Conservation (phyloP, 2,797 vertebrate species). For the Gymnopithys bicolor region DNA sequence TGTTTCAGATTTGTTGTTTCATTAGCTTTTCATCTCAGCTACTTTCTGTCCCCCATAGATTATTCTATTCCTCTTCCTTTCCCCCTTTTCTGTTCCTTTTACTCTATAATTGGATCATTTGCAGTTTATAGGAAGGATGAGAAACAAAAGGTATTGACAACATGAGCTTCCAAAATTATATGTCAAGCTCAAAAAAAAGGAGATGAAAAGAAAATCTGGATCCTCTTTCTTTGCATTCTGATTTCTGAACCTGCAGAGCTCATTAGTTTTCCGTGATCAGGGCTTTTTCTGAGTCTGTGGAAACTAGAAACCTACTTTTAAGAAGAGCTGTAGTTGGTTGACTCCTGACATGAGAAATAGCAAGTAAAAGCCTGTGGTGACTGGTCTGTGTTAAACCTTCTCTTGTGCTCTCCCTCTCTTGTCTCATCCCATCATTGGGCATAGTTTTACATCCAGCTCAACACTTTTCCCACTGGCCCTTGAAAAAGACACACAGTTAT, state of each 20-base stretch:
- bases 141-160: conserved; percentile 50
- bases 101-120: conserved; percentile 35
- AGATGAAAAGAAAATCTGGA: conserved; percentile 24
- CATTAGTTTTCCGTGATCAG: background rate
- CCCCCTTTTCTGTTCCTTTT: background rate
- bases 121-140: conserved; percentile 11
- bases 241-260: background rate
- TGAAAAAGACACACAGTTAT: background rate
- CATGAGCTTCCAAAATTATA: background rate
- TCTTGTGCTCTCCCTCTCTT: background rate
- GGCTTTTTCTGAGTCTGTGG: background rate
- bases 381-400: background rate
- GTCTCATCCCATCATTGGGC: accelerated
- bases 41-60: background rate
- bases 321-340: background rate
- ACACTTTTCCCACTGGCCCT: accelerated
- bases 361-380: accelerated
- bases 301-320: background rate
- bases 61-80: background rate
- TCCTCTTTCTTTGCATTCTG: conserved; percentile 11
- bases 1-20: background rate
- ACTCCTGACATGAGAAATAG: background rate
- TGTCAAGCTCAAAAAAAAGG: background rate
- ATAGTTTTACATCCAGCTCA: background rate
- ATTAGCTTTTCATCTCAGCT: background rate